Evolutionary conservation across 1,140 invertebrate genomes (phyloP), one percentile per base, ranked within the genome.

Genomic region (Ostrea denselamellosa): DNA sequence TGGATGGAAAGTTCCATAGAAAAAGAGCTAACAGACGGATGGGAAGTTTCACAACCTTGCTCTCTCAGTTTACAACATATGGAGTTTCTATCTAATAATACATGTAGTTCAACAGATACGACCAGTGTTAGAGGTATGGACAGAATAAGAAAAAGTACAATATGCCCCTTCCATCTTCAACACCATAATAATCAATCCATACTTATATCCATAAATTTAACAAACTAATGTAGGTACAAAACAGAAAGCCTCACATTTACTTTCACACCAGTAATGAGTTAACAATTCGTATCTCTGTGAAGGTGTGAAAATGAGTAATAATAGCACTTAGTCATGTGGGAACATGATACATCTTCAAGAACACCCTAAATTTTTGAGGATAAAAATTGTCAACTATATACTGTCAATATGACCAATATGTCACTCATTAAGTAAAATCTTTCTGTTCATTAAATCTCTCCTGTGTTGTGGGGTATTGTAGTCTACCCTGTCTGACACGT

Each of bases 391-490:
- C 25, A 77, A 25, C 25, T 34, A 9, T 77, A 77, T 12, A 10
- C 25, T 34, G 28, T 28, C 14, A 14, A 28, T 77, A 77, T 77
- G 14, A 28, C 4, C 28, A 28, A 77, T 25, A 34, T 34, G 25
- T 77, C 68, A 1, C 68, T 77, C 22, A 28, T 25, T 34, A 10
- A 28, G 68, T 77, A 77, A 12, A 25, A 77, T 9, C 68, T 77
- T 28, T 5, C 58, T 77, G 68, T 44, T 77, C 28, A 28, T 77
- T 71, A 71, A 71, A 71, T 2, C 68, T 71, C 68, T 25, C 68
- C 68, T 71, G 68, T 71, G 68, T 34, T 34, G 22, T 28, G 25
- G 58, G 68, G 68, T 28, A 25, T 28, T 77, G 68, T 77, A 77
- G 22, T 77, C 25, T 77, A 17, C 25, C 25, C 25, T 0, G 10